These are phyloP conservation scores for Mystacides longicornis DNA, from an alignment of 2,888 invertebrate genomes.

Conservation along the genomic window DNA sequence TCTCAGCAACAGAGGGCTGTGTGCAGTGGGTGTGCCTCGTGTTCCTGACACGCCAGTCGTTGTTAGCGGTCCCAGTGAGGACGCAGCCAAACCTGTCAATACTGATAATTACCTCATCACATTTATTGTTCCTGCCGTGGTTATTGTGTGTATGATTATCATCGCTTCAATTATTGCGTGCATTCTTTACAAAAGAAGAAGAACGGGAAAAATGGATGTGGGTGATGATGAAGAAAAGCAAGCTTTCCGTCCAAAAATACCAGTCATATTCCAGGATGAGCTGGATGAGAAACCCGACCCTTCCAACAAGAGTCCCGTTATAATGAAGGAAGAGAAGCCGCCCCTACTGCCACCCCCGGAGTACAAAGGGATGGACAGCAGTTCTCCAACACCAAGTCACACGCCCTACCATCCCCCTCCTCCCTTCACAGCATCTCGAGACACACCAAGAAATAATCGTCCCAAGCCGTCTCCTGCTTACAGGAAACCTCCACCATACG, in stretches of 20 bases:
- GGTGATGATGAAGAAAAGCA: conserved; percentile 75
- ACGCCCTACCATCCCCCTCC: conserved; percentile 90
- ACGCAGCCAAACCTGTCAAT: conserved; percentile 35
- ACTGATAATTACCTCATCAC: conserved; percentile 65
- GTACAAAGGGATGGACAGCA: conserved; percentile 51
- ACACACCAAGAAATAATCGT: conserved; percentile 63
- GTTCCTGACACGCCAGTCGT: conserved; percentile 16
- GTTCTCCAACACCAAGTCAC: conserved; percentile 24
- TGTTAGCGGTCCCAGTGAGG: conserved; percentile 27
- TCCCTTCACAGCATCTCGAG: conserved; percentile 69
- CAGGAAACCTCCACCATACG: conserved; percentile 94
- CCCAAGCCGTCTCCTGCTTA: conserved; percentile 85
- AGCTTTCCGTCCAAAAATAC: conserved; percentile 81
- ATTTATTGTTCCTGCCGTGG: conserved; percentile 81
- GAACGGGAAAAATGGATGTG: conserved; percentile 71
- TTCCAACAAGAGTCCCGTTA: conserved; percentile 86
- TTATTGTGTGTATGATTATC: conserved; percentile 81
- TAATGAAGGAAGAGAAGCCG: conserved; percentile 91
- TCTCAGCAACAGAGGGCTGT: conserved; percentile 49
- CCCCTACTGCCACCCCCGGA: conserved; percentile 77
- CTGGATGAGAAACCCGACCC: conserved; percentile 87
- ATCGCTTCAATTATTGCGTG: conserved; percentile 84
- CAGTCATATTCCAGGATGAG: conserved; percentile 96
- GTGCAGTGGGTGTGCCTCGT: conserved; percentile 28
- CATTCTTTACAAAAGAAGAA: conserved; percentile 73